Evolutionary conservation across 2,113 vertebrate genomes (phyloP).

Genomic region (Electrona antarctica): DNA sequence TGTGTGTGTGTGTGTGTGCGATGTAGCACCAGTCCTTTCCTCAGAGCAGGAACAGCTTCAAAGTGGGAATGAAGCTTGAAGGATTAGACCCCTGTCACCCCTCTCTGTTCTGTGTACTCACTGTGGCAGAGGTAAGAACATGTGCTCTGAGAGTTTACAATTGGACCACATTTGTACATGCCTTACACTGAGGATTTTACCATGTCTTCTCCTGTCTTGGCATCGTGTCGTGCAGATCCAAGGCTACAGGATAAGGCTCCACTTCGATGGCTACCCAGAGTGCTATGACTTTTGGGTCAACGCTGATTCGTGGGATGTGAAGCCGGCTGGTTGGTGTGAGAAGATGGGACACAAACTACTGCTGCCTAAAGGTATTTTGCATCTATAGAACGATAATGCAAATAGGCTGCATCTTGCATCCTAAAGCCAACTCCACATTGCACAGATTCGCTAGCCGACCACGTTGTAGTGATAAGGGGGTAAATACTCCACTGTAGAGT

Average conservation of each 20-base stretch:
- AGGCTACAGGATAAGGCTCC: constrained; percentile 86
- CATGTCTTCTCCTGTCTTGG: neutral
- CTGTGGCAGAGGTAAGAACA: constrained; percentile 87
- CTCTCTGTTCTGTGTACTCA: constrained; percentile 93
- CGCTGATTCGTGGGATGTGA: constrained; percentile 88
- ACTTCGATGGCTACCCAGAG: constrained; percentile 91
- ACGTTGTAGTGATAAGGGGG: too few species aligned
- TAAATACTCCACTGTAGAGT: too few species aligned
- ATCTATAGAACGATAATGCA: too few species aligned
- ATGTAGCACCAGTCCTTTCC: constrained; percentile 93
- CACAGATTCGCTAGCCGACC: too few species aligned
- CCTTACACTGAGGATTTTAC: too few species aligned
- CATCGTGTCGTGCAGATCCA: constrained; percentile 76
- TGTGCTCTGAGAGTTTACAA: too few species aligned
- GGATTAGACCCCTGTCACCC: constrained; percentile 94
- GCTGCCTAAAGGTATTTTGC: constrained; percentile 86
- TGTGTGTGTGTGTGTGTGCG: constrained; percentile 13
- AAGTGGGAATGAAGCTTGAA: constrained; percentile 96
- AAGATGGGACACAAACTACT: constrained; percentile 88
- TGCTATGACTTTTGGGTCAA: constrained; percentile 94
- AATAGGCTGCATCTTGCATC: too few species aligned
- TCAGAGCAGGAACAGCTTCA: constrained; percentile 95
- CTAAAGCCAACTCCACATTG: too few species aligned
- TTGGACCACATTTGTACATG: too few species aligned
- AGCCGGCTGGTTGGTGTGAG: constrained; percentile 91